Conservation (phyloP, 2,113 vertebrate species). For the Calypte anna region DNA sequence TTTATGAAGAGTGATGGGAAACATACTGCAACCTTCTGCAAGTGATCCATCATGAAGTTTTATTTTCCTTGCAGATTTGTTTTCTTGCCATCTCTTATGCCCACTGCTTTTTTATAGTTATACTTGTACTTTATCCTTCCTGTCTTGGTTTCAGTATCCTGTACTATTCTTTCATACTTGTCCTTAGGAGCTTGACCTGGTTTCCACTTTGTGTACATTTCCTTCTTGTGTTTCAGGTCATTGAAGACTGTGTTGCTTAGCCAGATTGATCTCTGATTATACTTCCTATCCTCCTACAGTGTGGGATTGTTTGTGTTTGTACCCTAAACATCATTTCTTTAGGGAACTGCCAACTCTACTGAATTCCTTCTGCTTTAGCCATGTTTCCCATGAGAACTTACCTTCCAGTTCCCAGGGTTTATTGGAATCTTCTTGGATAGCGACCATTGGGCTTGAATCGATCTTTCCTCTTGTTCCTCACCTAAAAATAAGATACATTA, state of each 20-base stretch:
- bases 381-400: constrained; percentile 36
- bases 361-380: constrained; percentile 39
- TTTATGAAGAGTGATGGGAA: background rate
- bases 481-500: background rate
- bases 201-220: constrained; percentile 46
- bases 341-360: constrained; percentile 41
- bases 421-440: background rate
- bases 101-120: background rate
- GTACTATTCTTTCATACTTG: background rate
- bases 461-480: background rate
- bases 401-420: constrained; percentile 1
- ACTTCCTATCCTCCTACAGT: constrained; percentile 43
- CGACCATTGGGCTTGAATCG: background rate
- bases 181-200: background rate
- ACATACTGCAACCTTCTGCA: background rate
- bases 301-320: constrained; percentile 42
- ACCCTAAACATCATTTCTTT: constrained; percentile 34
- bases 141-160: background rate
- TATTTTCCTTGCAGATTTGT: background rate
- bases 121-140: background rate
- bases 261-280: constrained; percentile 12
- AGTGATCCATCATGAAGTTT: background rate
- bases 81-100: background rate
- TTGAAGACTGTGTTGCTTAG: background rate
- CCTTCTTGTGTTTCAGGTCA: constrained; percentile 48